Base-by-base conservation (phyloP, 30 jellyfish, hydroid and myxozoan genomes). In the Hydra vulgaris region DNA sequence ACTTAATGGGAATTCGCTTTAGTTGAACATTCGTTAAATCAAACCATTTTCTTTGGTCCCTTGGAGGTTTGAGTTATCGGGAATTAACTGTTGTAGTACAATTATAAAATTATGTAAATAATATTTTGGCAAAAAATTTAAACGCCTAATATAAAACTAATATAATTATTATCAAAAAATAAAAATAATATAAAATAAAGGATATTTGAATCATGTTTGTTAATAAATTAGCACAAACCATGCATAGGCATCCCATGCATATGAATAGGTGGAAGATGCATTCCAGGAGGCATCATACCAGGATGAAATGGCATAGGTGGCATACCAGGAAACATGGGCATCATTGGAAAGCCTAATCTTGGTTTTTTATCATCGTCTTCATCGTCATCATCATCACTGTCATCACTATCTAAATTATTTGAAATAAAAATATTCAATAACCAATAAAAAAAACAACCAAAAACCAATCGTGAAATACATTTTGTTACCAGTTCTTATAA, bases 251-350 rank as follows among this genome's bases (percentile, higher is more conserved):
- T 40, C 8, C 61, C 61, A 40, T 5, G 61, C 61, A 40, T 40
- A 40, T 40, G 61, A 3, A 40, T 5, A 3, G 61, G 61, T 40
- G 86, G 74, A 80, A 86, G 55, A 27, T 71, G 24, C 76, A 75
- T 75, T 26, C 83, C 83, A 26, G 71, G 70, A 53, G 89, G 95
- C 52, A 83, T 78, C 95, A 89, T 82, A 15, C 88, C 92, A 53
- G 94, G 95, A 7, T 56, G 82, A 22, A 78, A 79, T 88, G 82
- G 88, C 74, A 84, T 79, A 67, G 90, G 95, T 74, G 97, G 97
- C 87, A 86, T 82, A 4, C 95, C 97, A 23, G 97, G 95, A 40
- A 86, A 74, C 81, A 89, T 89, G 19, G 94, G 95, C 52, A 83
- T 78, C 95, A 90, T 84, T n/a, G 90, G 95, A 87, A 90, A 82